Percentiles rank a stretch among this genome's conserved stretches.
phyloP scores from a whole-genome alignment of 2,113 vertebrate species.

The Capreolus pygargus region DNA sequence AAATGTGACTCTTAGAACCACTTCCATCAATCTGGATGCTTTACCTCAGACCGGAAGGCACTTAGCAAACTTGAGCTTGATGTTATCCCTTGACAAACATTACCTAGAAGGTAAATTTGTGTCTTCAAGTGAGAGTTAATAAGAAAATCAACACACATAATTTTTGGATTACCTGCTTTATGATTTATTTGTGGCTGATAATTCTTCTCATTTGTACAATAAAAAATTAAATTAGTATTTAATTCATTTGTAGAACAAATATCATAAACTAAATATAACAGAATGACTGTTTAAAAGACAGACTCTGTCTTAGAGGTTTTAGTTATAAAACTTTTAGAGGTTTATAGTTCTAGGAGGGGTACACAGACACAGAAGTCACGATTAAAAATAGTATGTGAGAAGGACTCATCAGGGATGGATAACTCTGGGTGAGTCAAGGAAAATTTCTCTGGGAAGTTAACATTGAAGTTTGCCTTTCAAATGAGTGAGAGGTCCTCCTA shows the following conservation, averaged over 20 bases:
- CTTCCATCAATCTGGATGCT: neutral
- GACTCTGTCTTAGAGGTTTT: neutral
- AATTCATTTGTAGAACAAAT: neutral
- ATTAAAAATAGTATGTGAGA: neutral
- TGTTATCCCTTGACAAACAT: neutral
- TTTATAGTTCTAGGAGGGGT: neutral
- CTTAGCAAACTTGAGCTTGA: neutral
- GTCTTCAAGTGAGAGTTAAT: slow-evolving; percentile 13
- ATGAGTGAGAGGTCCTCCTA: neutral
- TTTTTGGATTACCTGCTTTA: neutral
- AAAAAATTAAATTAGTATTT: neutral
- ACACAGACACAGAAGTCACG: neutral
- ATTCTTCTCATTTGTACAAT: neutral
- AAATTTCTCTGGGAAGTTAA: neutral
- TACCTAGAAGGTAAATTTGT: neutral
- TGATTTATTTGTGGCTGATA: neutral
- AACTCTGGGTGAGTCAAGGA: neutral
- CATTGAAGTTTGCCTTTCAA: neutral
- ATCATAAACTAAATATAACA: neutral
- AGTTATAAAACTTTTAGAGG: neutral
- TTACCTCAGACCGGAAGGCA: neutral
- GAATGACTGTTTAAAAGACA: neutral
- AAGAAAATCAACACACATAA: neutral
- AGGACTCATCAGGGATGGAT: neutral
- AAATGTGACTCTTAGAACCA: neutral